Evolutionary conservation across 1,140 invertebrate genomes (phyloP), one percentile per base, ranked within the genome.

Genomic region (Pinna nobilis): DNA sequence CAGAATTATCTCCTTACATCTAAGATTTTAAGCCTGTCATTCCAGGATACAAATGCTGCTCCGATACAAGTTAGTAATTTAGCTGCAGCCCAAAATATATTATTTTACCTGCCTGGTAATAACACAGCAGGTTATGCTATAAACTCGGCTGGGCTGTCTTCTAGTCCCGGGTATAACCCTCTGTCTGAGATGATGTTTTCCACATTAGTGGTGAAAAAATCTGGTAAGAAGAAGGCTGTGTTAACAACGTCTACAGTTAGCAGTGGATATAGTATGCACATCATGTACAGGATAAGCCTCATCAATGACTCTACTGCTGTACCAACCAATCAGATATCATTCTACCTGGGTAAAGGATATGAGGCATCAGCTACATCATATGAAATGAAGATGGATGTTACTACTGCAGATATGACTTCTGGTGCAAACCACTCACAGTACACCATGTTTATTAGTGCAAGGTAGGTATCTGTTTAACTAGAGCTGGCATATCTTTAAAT

Each of bases 391-490:
- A 65, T 75, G 37, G 49, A 37, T 3, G 37, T 82, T 23, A 59
- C 63, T 13, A 18, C 64, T 9, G 39, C 51, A 15, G 25, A 76
- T 20, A 82, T 82, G 81, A 20, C 28, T 5, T n/a, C 23, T 30
- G 50, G 73, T 18, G 41, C 53, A 2, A 79, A 84, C 53, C 83
- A 86, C 57, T 67, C 74, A 23, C 35, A 70, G 0, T 86, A 83
- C 61, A 86, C 85, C 4, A 81, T 87, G 68, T 87, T 80, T 64
- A 67, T 81, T 7, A 55, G 55, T 59, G 20, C 51, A 33, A 72
- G 65, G 84, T 85, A 76, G 70, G 64, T 70, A 7, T 53, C 1
- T 53, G 25, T n/a, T n/a, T n/a, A n/a, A n/a, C n/a, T n/a, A n/a
- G n/a, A n/a, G n/a, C n/a, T n/a, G n/a, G n/a, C n/a, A n/a, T n/a